phyloP scores from a whole-genome alignment of 2,888 invertebrate genomes.

The Drosophila mettleri region DNA sequence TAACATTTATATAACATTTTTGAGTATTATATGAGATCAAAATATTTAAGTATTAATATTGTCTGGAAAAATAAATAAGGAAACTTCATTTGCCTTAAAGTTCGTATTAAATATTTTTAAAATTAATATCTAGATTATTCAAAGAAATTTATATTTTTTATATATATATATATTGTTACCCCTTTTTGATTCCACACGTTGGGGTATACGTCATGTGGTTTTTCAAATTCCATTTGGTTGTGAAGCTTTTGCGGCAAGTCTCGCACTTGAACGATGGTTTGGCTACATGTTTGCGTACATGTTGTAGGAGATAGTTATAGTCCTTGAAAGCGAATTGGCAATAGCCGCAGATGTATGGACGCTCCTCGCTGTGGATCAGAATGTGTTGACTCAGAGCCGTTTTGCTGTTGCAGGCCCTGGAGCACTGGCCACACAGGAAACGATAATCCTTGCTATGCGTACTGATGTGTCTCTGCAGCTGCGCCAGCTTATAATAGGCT shows the following conservation, averaged over 20 bases:
- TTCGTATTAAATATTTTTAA: no score
- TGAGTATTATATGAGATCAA: no score
- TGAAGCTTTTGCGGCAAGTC: not conserved
- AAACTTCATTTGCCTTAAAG: no score
- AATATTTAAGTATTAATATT: no score
- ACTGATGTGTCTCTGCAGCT: conserved; percentile 1
- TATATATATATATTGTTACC: not conserved
- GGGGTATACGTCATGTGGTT: not conserved
- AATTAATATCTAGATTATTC: no score
- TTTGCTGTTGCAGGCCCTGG: not conserved
- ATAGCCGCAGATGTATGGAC: conserved; percentile 2
- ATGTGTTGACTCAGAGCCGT: not conserved
- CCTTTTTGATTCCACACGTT: not conserved
- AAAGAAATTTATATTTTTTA: no score
- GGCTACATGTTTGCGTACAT: not conserved
- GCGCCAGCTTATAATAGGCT: not conserved
- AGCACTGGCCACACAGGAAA: conserved; percentile 15
- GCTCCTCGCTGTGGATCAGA: not conserved
- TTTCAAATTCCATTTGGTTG: not conserved
- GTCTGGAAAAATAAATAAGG: no score
- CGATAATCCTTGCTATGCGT: conserved; percentile 5
- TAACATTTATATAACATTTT: no score
- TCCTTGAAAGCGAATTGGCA: conserved; percentile 4
- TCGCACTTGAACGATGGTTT: not conserved
- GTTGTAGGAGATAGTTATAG: not conserved